phyloP scores from a whole-genome alignment of 92 coral and sea anemone species.

The Pocillopora meandrina region DNA sequence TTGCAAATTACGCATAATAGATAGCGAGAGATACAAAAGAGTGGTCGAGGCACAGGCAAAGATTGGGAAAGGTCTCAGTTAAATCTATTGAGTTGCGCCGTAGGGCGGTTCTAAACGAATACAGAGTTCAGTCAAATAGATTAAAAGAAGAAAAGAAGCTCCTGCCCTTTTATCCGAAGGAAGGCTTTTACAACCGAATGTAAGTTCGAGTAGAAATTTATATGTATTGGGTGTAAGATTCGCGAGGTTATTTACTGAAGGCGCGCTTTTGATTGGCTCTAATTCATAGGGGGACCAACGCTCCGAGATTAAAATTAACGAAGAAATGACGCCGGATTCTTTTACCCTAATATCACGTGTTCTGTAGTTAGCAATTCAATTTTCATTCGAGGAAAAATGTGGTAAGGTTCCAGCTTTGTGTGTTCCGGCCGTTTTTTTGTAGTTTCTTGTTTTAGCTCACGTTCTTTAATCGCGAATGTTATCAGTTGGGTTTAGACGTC shows the following conservation, averaged over 20 bases:
- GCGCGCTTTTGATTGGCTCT: too few species aligned
- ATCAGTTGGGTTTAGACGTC: too few species aligned
- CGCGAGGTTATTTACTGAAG: constrained; percentile 5
- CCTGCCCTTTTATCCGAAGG: neutral
- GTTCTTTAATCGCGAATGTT: too few species aligned
- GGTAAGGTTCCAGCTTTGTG: too few species aligned
- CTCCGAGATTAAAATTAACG: constrained; percentile 22
- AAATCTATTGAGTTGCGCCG: constrained; percentile 13
- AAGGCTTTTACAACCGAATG: neutral
- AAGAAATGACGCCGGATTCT: neutral
- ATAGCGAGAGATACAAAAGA: constrained; percentile 3
- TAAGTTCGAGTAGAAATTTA: neutral
- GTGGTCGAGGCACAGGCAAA: constrained; percentile 12
- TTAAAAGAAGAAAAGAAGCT: neutral
- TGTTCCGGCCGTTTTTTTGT: too few species aligned
- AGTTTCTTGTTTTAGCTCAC: too few species aligned
- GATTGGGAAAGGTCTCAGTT: constrained; percentile 1
- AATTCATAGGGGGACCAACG: neutral
- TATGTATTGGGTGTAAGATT: neutral
- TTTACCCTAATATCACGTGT: too few species aligned
- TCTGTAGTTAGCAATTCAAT: too few species aligned
- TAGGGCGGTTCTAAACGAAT: constrained; percentile 9
- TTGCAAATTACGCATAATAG: too few species aligned
- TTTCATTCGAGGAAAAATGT: too few species aligned
- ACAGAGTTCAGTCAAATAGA: constrained; percentile 8